Conservation (phyloP, 2,888 invertebrate genomes). For the Aphrophora alni region DNA sequence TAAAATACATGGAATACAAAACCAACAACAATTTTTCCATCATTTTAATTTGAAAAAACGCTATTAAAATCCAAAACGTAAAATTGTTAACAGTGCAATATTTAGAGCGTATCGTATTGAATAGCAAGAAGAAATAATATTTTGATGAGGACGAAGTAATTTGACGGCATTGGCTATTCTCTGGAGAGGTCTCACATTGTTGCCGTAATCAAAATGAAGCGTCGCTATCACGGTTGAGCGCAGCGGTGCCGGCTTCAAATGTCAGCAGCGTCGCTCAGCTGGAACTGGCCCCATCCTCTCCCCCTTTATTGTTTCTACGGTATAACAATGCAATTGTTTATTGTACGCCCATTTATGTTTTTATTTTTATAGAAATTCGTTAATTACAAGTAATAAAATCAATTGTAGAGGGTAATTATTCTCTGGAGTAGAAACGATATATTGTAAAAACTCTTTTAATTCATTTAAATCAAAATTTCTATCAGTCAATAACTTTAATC, state of each 20-base stretch:
- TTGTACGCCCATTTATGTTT: not conserved
- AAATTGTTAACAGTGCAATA: not conserved
- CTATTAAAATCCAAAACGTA: too few relatives aligned
- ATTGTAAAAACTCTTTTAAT: too few relatives aligned
- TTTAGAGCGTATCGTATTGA: not conserved
- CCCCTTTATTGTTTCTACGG: not conserved
- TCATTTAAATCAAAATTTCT: too few relatives aligned
- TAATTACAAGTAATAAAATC: too few relatives aligned
- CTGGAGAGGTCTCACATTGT: not conserved
- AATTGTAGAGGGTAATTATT: too few relatives aligned
- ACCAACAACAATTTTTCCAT: too few relatives aligned
- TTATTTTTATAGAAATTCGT: not conserved
- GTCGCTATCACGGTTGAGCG: constrained; percentile 44
- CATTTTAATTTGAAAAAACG: too few relatives aligned
- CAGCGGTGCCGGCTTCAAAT: constrained; percentile 46
- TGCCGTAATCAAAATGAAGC: not conserved
- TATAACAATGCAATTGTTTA: not conserved
- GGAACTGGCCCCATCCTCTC: constrained; percentile 17
- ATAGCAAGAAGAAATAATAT: too few relatives aligned
- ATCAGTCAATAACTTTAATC: too few relatives aligned
- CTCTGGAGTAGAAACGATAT: too few relatives aligned
- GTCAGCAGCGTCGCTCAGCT: constrained; percentile 47
- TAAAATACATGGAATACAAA: too few relatives aligned
- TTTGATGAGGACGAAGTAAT: too few relatives aligned
- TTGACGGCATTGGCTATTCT: not conserved